These are phyloP conservation scores for Oreohelix idahoensis DNA, from an alignment of 1,140 invertebrate genomes.

Conservation along the genomic window DNA sequence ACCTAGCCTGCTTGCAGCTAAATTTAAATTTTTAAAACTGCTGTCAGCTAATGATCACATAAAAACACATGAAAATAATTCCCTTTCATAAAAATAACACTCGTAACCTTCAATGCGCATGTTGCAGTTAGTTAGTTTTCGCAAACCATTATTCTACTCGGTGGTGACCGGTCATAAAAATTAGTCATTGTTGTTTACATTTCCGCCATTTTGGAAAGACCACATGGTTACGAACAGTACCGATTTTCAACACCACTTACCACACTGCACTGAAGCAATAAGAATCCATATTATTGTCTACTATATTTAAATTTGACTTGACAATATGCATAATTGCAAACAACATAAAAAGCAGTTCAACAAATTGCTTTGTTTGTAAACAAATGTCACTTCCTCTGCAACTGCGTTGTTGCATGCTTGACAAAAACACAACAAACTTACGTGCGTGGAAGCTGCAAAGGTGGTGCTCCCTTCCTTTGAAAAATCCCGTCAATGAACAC, in stretches of 20 bases:
- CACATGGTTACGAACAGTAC: constrained; percentile 66
- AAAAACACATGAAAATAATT: no score
- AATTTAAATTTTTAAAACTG: no score
- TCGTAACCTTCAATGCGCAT: no score
- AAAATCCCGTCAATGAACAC: constrained; percentile 98
- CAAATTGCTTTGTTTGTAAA: neutral
- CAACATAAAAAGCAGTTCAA: neutral
- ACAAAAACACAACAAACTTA: constrained; percentile 77
- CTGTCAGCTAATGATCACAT: no score
- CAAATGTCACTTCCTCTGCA: neutral
- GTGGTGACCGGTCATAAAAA: no score
- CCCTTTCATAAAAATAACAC: no score
- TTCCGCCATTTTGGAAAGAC: constrained; percentile 68
- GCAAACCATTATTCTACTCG: no score
- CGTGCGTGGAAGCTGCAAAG: constrained; percentile 92
- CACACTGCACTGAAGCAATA: neutral
- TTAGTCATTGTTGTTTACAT: constrained; percentile 72
- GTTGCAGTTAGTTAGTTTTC: no score
- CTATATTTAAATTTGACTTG: neutral
- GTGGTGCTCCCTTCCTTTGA: constrained; percentile 91
- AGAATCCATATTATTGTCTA: neutral
- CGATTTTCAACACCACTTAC: neutral
- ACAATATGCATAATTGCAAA: neutral
- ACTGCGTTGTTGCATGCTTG: neutral
- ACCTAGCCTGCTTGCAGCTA: no score